A percentile compares a stretch with the other conserved stretches of the same genome.
Evolutionary conservation across 2,797 vertebrate genomes (phyloP).

Genomic region (Arvicola amphibius): DNA sequence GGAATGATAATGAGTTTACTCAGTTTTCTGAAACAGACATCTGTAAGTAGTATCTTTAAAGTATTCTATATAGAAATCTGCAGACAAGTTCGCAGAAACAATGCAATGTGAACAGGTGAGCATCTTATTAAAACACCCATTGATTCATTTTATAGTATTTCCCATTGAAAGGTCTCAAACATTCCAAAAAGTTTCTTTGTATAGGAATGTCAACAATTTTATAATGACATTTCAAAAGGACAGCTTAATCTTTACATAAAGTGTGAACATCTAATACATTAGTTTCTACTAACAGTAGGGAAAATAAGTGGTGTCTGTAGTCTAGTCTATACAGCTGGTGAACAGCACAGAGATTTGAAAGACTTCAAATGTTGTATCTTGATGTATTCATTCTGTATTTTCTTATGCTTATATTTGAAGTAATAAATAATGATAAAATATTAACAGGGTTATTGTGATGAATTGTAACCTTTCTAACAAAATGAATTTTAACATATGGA

Average conservation of each 20-base stretch:
- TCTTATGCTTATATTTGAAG: background rate
- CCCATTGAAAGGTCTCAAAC: background rate
- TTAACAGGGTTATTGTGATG: background rate
- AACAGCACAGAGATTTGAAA: background rate
- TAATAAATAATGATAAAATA: background rate
- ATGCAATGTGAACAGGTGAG: background rate
- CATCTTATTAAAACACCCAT: conserved; percentile 22
- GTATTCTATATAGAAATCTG: background rate
- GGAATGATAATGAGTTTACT: conserved; percentile 14
- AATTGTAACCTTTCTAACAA: background rate
- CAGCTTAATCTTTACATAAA: background rate
- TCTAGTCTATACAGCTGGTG: background rate
- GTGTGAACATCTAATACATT: background rate
- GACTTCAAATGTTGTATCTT: background rate
- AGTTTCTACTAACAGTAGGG: background rate
- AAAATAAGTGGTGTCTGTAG: background rate
- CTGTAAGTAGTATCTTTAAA: background rate
- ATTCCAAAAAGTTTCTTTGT: background rate
- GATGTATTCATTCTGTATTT: background rate
- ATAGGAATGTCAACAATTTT: background rate
- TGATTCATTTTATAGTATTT: conserved; percentile 39
- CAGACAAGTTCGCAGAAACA: background rate
- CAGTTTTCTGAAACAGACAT: conserved; percentile 5
- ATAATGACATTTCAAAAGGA: background rate
- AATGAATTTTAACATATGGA: background rate